Evolutionary conservation across 2,797 vertebrate genomes (phyloP), one percentile per base, ranked within the genome.

Genomic region (Fratercula arctica): DNA sequence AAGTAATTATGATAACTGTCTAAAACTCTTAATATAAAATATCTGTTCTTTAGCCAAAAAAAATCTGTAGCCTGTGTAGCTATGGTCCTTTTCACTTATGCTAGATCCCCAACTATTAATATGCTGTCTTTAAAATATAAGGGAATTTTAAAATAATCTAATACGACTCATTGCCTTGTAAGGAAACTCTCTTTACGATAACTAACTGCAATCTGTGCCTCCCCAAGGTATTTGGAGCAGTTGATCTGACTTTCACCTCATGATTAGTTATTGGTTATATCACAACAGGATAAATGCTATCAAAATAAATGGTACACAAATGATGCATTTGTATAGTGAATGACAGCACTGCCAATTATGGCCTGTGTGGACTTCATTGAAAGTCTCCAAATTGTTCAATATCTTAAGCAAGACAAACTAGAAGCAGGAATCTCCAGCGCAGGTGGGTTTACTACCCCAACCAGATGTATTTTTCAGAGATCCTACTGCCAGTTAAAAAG

Each of bases 391-490:
- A 69, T 46, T 82, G n/a, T 79, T 95, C 60, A 46, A 13, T 81
- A 74, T 61, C 53, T n/a, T 66, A 56, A 77, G 25, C 18, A 93
- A 77, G 84, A 67, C 25, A 75, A 92, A 91, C 24, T 45, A 83
- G 68, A 82, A 80, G n/a, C 28, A 82, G 56, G 45, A 76, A 24
- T 72, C 43, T 90, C 83, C 41, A 74, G 26, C 64, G 45, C 14
- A 35, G 33, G 69, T 81, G 66, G 43, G 82, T 78, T 93, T 87
- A 45, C 80, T 82, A 63, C 29, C 33, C 84, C 61, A 89, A 37
- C 11, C 64, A 95, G 73, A 83, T 73, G 54, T 48, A 84, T 92
- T 83, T 95, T 95, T 93, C 78, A 82, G 88, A 74, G 78, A 64
- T 81, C 57, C 57, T 89, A 54, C 46, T 72, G 88, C 84, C 90